These are phyloP conservation scores for Siniperca knerii DNA, from an alignment of 2,113 vertebrate species.

Conservation along the genomic window DNA sequence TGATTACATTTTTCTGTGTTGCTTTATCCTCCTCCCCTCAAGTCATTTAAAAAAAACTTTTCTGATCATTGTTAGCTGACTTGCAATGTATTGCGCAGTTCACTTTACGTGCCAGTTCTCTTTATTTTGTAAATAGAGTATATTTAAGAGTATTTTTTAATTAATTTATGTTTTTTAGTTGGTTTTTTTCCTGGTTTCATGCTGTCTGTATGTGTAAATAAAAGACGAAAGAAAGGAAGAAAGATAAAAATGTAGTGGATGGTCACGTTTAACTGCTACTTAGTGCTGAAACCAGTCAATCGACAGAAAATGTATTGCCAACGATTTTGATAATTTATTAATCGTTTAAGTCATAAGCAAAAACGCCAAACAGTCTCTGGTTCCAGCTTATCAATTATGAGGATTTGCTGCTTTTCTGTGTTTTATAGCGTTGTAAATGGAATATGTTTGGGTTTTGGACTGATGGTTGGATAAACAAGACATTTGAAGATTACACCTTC, in stretches of 20 bases:
- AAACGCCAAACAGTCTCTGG: not conserved
- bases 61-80: not conserved
- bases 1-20: not conserved
- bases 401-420: not conserved
- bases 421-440: not conserved
- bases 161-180: too few species aligned
- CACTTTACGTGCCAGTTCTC: too few species aligned
- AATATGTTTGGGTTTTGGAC: not conserved
- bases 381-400: not conserved
- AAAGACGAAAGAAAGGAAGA: too few species aligned
- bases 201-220: too few species aligned
- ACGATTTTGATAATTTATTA: too few species aligned
- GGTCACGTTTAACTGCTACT: too few species aligned
- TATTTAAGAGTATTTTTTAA: too few species aligned
- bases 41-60: not conserved
- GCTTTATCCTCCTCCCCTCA: not conserved
- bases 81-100: not conserved
- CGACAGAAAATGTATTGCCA: too few species aligned
- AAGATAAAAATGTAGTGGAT: too few species aligned
- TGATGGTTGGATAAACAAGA: not conserved
- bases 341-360: too few species aligned
- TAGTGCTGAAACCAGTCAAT: too few species aligned
- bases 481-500: not conserved
- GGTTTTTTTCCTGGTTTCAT: not conserved
- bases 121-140: too few species aligned